A percentile compares a stretch with the other conserved stretches of the same genome.
Conservation (phyloP, 2,113 vertebrate genomes). For the Hippolais icterina region DNA sequence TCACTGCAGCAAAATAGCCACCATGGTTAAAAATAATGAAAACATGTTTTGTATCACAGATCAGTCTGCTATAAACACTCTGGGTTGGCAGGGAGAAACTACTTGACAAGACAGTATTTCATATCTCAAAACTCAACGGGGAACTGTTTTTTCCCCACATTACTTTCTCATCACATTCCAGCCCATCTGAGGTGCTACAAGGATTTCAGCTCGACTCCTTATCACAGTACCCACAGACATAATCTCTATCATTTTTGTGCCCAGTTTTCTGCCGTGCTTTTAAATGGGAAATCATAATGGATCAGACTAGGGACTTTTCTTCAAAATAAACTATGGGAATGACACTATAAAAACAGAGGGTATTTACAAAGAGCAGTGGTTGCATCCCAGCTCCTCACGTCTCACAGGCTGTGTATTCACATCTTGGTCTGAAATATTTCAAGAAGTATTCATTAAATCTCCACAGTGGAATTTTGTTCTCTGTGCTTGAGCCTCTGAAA, state of each 20-base stretch:
- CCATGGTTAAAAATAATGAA: not conserved
- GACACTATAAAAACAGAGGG: not conserved
- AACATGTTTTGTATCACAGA: not conserved
- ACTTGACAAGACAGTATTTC: not conserved
- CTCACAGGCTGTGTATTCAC: not conserved
- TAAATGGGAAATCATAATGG: not conserved
- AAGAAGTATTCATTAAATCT: not conserved
- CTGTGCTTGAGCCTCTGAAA: not conserved
- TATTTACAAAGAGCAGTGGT: not conserved
- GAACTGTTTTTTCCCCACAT: not conserved
- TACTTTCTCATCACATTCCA: not conserved
- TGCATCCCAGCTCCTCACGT: not conserved
- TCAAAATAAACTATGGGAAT: not conserved
- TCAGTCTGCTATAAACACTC: not conserved
- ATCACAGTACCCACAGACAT: not conserved
- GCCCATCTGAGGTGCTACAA: not conserved
- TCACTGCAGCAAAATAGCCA: not conserved
- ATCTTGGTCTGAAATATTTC: not conserved
- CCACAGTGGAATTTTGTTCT: not conserved
- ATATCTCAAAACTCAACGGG: rapidly evolving
- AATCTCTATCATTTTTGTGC: not conserved
- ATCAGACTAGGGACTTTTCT: not conserved
- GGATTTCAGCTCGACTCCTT: not conserved
- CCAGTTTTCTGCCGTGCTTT: not conserved
- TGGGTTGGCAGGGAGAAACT: not conserved